A percentile compares a stretch with the other conserved stretches of the same genome.
Evolutionary conservation across 2,797 vertebrate species (phyloP).

Genomic region (Smutsia gigantea): DNA sequence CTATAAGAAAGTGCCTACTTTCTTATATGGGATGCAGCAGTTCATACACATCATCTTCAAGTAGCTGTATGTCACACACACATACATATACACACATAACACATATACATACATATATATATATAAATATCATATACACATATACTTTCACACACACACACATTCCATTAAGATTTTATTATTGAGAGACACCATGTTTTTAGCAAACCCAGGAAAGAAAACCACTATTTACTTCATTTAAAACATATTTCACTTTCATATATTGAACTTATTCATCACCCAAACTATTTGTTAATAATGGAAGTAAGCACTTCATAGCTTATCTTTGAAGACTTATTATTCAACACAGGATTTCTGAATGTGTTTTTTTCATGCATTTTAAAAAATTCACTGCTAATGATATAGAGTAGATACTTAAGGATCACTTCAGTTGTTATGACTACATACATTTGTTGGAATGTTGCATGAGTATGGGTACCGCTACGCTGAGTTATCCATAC

Average conservation of each 20-base stretch:
- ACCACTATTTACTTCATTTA: neutral
- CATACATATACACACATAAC: neutral
- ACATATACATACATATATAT: neutral
- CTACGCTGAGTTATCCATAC: fast-evolving
- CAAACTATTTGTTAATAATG: neutral
- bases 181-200: neutral
- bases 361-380: neutral
- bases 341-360: neutral
- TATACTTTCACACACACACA: no score
- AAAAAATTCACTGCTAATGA: neutral
- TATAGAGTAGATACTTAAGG: neutral
- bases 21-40: neutral
- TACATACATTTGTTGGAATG: neutral
- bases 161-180: neutral
- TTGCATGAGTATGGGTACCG: neutral
- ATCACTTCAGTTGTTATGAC: neutral
- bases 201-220: neutral
- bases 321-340: neutral
- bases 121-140: neutral
- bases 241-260: neutral
- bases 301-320: neutral
- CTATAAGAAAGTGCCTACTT: neutral
- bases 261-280: neutral
- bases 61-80: neutral
- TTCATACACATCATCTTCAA: neutral